Evolutionary conservation across 1,140 invertebrate genomes (phyloP).

Genomic region (Paraescarpia echinospica): DNA sequence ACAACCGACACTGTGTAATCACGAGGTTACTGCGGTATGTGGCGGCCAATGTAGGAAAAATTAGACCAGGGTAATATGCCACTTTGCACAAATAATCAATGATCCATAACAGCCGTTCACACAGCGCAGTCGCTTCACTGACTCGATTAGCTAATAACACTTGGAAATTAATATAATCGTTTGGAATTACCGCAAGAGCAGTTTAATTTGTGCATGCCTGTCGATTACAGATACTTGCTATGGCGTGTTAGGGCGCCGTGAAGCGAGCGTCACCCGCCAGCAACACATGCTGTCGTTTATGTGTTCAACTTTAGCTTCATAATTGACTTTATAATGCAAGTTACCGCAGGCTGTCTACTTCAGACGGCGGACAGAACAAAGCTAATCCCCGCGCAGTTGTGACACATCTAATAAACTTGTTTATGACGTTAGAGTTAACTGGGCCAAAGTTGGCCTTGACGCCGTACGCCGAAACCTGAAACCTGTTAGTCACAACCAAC

Average conservation of each 20-base stretch:
- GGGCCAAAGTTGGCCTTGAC: neutral
- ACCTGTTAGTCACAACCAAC: no score
- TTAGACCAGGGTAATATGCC: neutral
- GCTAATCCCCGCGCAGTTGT: neutral
- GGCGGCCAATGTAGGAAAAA: neutral
- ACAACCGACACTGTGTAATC: neutral
- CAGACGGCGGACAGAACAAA: neutral
- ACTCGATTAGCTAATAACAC: neutral
- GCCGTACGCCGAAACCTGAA: no score
- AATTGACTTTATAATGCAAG: neutral
- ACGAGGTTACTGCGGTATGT: neutral
- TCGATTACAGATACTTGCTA: neutral
- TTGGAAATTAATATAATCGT: neutral
- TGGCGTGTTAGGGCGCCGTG: neutral
- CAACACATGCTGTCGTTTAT: neutral
- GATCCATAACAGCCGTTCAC: neutral
- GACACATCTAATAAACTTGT: neutral
- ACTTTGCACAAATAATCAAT: neutral
- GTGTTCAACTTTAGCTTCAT: neutral
- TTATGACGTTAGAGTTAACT: neutral
- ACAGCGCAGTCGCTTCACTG: neutral
- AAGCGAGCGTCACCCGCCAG: neutral
- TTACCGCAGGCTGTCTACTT: neutral
- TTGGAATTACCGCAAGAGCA: neutral
- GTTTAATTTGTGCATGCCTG: neutral